Percentiles rank a stretch among this genome's conserved stretches.
Evolutionary conservation across 2,113 vertebrate species (phyloP).

Genomic region (Microcebus ravelobensis): DNA sequence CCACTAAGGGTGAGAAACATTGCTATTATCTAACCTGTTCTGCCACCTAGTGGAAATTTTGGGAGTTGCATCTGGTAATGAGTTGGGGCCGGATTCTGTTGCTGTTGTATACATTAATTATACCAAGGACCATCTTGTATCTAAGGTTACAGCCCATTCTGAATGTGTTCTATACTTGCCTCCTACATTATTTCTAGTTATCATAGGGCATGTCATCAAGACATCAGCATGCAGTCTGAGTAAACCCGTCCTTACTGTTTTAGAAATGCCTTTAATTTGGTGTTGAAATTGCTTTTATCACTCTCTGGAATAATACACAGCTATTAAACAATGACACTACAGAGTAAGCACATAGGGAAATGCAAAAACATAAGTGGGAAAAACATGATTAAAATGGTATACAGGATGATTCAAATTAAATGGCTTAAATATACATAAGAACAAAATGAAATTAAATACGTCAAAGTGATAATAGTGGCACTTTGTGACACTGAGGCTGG

Average conservation of each 20-base stretch:
- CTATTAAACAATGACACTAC: not conserved
- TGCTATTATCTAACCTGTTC: not conserved
- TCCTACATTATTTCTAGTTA: not conserved
- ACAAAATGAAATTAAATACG: not conserved
- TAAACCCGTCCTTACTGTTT: not conserved
- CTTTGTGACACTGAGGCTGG: too few relatives aligned
- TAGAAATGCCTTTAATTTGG: slow-evolving; percentile 29
- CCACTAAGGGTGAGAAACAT: accelerated
- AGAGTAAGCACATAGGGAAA: not conserved
- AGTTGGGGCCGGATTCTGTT: not conserved
- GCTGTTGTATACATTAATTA: not conserved
- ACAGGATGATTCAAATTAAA: not conserved
- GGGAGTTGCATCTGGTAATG: not conserved
- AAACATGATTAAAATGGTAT: not conserved
- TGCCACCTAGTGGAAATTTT: slow-evolving; percentile 53
- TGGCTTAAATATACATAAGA: not conserved
- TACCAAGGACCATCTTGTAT: not conserved
- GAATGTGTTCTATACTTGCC: not conserved
- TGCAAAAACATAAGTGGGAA: not conserved
- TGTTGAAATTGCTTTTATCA: not conserved
- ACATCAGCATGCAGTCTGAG: not conserved
- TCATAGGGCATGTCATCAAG: not conserved
- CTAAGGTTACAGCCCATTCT: not conserved
- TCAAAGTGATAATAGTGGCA: not conserved
- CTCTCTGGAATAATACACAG: not conserved